A percentile compares a stretch with the other conserved stretches of the same genome.
These are phyloP conservation scores for Erebia aethiops DNA, from an alignment of 2,888 invertebrate genomes.

Conservation along the genomic window DNA sequence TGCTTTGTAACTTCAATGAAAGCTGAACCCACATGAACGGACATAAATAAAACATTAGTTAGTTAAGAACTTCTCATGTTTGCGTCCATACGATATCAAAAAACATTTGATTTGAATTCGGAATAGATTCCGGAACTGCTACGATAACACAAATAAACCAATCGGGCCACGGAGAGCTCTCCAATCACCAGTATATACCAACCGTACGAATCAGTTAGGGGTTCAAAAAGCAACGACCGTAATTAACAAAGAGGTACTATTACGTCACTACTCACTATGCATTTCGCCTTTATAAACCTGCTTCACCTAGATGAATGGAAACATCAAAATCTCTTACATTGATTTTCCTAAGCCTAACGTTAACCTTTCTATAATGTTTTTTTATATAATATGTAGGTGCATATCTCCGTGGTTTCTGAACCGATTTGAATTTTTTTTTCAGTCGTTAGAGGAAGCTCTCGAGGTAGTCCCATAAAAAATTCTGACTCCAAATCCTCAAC, in stretches of 20 bases:
- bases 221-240: slow-evolving; percentile 13
- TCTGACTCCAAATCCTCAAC: no score
- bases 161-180: background rate
- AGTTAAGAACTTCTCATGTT: background rate
- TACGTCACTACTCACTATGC: background rate
- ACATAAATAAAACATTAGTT: background rate
- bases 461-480: no score
- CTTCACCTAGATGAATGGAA: background rate
- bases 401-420: no score
- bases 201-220: background rate
- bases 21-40: background rate
- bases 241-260: slow-evolving; percentile 1
- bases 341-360: no score
- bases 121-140: background rate
- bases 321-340: background rate
- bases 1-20: background rate
- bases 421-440: no score
- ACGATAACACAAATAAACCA: background rate
- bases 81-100: background rate
- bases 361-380: no score
- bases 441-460: no score
- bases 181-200: background rate
- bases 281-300: background rate
- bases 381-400: no score
- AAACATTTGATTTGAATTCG: background rate